Conservation (phyloP, 1,140 invertebrate species). For the Drosophila leontia region DNA sequence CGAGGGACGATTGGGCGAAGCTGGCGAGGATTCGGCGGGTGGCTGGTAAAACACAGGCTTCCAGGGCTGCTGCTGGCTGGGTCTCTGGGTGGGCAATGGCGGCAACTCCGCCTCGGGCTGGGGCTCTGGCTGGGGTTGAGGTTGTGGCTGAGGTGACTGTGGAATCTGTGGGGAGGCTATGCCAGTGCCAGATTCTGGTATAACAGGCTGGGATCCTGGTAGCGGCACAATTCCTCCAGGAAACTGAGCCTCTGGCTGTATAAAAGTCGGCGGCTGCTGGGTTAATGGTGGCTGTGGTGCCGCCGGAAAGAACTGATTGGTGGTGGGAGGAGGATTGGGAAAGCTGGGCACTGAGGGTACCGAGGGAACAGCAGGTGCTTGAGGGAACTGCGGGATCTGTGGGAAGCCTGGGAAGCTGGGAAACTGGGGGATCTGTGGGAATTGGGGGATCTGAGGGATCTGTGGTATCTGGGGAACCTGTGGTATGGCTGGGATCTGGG, state of each 20-base stretch:
- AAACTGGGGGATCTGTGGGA: conserved; percentile 46
- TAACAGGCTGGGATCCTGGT: conserved; percentile 62
- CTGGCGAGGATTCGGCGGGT: conserved; percentile 41
- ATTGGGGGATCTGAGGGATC: conserved; percentile 15
- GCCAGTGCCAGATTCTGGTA: conserved; percentile 68
- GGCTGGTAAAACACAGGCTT: conserved; percentile 73
- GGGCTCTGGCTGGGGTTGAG: conserved; percentile 4
- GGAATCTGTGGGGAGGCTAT: conserved; percentile 80
- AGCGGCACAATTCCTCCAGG: conserved; percentile 66
- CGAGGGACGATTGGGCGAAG: conserved; percentile 62
- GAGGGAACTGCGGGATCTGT: conserved; percentile 58
- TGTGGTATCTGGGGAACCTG: conserved; percentile 34
- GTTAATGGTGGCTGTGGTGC: conserved; percentile 68
- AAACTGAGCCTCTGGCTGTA: conserved; percentile 68
- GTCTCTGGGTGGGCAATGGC: conserved; percentile 25
- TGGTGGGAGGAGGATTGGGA: conserved; percentile 30
- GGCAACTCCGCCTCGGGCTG: conserved; percentile 40
- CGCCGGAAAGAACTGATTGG: conserved; percentile 67
- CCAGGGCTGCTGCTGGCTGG: conserved; percentile 70
- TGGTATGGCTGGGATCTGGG: conserved; percentile 20
- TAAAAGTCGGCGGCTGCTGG: conserved; percentile 72
- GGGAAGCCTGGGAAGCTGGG: conserved; percentile 44
- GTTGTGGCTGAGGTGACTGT: conserved; percentile 32
- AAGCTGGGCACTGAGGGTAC: conserved; percentile 18
- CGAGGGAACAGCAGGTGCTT: conserved; percentile 29